Percentiles rank a stretch among this genome's conserved stretches.
These are phyloP conservation scores for Marcusenius ussheri DNA, from an alignment of 2,113 vertebrate genomes.

Conservation along the genomic window DNA sequence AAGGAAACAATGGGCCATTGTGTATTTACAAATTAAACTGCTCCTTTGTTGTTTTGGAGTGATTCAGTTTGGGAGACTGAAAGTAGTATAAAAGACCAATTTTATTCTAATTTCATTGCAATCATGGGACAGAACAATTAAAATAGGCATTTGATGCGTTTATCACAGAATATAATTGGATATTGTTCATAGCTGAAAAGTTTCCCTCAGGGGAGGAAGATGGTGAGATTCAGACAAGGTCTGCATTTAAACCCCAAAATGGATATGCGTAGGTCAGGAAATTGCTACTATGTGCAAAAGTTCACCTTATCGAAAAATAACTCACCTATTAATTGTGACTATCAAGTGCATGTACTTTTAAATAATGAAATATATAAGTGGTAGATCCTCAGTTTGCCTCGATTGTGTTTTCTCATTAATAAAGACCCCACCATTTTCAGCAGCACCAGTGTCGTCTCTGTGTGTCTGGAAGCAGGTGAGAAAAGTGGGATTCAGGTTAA, in stretches of 20 bases:
- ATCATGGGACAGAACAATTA: slow-evolving; percentile 59
- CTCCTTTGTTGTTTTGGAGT: slow-evolving; percentile 58
- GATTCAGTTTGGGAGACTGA: slow-evolving; percentile 60
- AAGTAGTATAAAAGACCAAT: slow-evolving; percentile 54
- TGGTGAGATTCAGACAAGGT: slow-evolving; percentile 17
- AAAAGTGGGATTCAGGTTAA: not conserved
- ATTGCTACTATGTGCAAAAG: not conserved
- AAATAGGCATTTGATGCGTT: slow-evolving; percentile 50
- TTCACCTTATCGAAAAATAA: not conserved
- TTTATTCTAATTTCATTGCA: slow-evolving; percentile 55
- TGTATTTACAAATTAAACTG: slow-evolving; percentile 63
- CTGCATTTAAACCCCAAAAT: slow-evolving; percentile 23
- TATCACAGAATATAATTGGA: slow-evolving; percentile 46
- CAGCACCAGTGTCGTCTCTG: not conserved
- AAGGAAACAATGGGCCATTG: slow-evolving; percentile 66
- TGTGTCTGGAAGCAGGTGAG: not conserved
- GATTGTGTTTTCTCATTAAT: not conserved
- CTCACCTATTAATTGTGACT: not conserved
- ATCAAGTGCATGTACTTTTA: not conserved
- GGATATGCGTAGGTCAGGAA: not conserved
- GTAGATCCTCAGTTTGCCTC: not conserved
- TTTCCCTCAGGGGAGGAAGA: slow-evolving; percentile 34
- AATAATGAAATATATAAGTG: not conserved
- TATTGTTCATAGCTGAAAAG: slow-evolving; percentile 42
- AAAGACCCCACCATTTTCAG: not conserved